These are phyloP conservation scores for Porphyrio hochstetteri DNA, from an alignment of 2,113 vertebrate genomes.

Conservation along the genomic window DNA sequence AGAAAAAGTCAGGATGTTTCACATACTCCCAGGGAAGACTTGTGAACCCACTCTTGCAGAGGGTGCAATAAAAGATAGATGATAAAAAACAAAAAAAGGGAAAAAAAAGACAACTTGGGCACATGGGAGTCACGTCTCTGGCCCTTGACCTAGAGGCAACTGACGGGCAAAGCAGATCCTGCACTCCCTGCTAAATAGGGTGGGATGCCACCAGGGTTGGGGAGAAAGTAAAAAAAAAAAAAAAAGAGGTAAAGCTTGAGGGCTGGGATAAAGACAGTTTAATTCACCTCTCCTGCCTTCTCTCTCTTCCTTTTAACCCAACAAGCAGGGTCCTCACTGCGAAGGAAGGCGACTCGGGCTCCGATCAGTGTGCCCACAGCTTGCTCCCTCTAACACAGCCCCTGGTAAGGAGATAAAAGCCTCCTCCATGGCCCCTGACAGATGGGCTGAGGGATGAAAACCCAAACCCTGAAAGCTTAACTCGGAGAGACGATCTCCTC, in stretches of 20 bases:
- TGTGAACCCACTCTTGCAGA: fast-evolving
- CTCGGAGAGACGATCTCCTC: neutral
- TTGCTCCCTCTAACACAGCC: neutral
- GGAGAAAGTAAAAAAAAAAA: too few relatives aligned
- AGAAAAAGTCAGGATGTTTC: neutral
- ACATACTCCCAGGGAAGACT: neutral
- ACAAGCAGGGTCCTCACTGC: neutral
- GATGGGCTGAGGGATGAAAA: neutral
- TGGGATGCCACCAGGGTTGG: too few relatives aligned
- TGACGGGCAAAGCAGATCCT: neutral
- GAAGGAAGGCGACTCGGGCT: neutral
- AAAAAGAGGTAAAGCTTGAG: too few relatives aligned
- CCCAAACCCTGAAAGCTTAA: too few relatives aligned
- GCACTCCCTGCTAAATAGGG: neutral
- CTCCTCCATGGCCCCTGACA: neutral
- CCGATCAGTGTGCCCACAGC: neutral
- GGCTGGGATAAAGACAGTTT: too few relatives aligned
- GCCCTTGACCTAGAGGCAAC: neutral
- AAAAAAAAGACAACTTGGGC: neutral
- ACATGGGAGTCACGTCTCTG: fast-evolving
- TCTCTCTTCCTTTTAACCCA: neutral
- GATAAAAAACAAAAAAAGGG: neutral
- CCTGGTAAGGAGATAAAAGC: neutral
- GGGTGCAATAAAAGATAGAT: neutral
- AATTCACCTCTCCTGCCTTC: fast-evolving